A percentile compares a stretch with the other conserved stretches of the same genome.
phyloP scores from a whole-genome alignment of 2,888 invertebrate species.

The Chesias legatella region DNA sequence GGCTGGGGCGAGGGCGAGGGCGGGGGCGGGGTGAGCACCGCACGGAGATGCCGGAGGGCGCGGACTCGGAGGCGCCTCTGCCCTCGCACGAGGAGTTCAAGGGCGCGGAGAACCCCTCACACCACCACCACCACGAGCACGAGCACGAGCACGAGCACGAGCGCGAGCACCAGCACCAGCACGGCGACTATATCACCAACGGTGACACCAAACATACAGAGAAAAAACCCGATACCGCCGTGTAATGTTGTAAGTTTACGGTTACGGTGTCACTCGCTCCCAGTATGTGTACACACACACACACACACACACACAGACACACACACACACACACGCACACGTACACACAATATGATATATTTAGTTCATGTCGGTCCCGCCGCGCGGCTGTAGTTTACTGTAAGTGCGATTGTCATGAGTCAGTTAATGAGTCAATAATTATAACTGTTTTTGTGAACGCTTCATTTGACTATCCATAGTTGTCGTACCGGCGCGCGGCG shows the following conservation, averaged over 20 bases:
- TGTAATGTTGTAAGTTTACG: conserved; percentile 61
- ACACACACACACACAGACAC: not conserved
- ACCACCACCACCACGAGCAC: conserved; percentile 82
- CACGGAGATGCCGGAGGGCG: conserved; percentile 82
- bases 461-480: no score
- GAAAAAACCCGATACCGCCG: conserved; percentile 77
- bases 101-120: conserved; percentile 81
- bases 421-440: no score
- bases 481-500: no score
- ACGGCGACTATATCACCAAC: conserved; percentile 72
- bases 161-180: conserved; percentile 80
- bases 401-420: no score
- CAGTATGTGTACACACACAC: no score
- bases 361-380: no score
- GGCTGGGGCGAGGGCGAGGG: no score
- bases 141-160: conserved; percentile 82
- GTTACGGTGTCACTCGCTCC: conserved; percentile 31
- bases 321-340: no score
- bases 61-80: conserved; percentile 82
- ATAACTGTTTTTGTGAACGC: no score
- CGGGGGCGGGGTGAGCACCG: conserved; percentile 74
- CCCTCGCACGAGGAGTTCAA: conserved; percentile 80
- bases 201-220: conserved; percentile 73
- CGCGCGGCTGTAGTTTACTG: no score
- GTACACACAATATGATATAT: no score